phyloP scores from a whole-genome alignment of 2,113 vertebrate species.

The Lasiurus borealis region DNA sequence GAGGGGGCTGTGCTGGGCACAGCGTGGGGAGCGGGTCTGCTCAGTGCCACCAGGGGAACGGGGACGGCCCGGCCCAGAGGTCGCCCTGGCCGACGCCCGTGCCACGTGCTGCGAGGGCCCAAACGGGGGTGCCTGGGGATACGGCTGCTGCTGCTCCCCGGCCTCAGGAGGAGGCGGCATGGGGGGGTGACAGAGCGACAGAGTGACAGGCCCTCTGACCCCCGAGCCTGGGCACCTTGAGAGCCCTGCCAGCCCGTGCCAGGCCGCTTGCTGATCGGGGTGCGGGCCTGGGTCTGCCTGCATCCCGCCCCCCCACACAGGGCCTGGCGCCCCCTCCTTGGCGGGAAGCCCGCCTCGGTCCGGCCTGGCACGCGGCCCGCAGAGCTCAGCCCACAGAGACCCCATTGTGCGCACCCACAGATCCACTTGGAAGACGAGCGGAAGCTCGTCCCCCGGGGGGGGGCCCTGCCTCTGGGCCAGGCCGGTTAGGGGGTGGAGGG shows the following conservation, averaged over 20 bases:
- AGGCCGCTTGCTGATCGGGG: background rate
- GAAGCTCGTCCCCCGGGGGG: constrained; percentile 79
- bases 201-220: background rate
- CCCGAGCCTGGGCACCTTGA: background rate
- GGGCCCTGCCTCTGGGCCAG: constrained; percentile 66
- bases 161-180: background rate
- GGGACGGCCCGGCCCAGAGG: background rate
- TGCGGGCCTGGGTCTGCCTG: background rate
- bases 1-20: constrained; percentile 82
- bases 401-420: constrained; percentile 91
- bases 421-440: constrained; percentile 91
- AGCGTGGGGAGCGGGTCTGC: constrained; percentile 79
- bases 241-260: constrained; percentile 65
- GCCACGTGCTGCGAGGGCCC: rapidly evolving
- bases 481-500: background rate
- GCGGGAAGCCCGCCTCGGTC: constrained; percentile 91
- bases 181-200: rapidly evolving
- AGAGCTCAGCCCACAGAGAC: constrained; percentile 91
- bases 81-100: rapidly evolving
- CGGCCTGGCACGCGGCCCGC: constrained; percentile 89
- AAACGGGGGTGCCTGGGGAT: background rate
- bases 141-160: background rate
- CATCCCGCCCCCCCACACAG: too few species aligned
- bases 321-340: constrained; percentile 79
- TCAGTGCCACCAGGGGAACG: background rate